Base-by-base conservation (phyloP, 2,888 invertebrate genomes). In the Zygaena filipendulae region DNA sequence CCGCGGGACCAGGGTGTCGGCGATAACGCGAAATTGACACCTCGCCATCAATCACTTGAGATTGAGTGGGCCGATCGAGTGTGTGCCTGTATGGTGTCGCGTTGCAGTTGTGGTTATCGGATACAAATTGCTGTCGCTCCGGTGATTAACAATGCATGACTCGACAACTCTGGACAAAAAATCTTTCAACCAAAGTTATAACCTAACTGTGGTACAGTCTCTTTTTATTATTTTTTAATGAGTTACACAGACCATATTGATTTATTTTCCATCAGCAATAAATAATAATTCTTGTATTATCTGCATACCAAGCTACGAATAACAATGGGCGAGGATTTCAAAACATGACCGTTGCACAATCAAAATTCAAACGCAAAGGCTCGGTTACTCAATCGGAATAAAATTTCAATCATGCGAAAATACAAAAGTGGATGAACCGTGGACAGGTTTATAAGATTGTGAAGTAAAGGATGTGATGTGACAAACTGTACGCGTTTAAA, bases 61-160 rank as follows among this genome's bases (percentile, higher is more conserved):
- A 56, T 50, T 45, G 67, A 64, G 66, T 66, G 64, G 59, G 59
- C 52, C 47, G 59, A 52, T 49, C 49, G 49, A 51, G 52, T n/a
- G n/a, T n/a, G n/a, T n/a, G n/a, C n/a, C n/a, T n/a, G n/a, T 47
- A 49, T 45, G 53, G 66, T 66, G 56, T 72, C 66, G 58, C 51
- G 56, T 68, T 69, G 59, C 69, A 63, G 52, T 66, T 67, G 71
- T 52, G 71, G 71, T 66, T 68, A 69, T 71, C 59, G 53, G 49
- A 48, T 60, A 68, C 71, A 74, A 72, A 72, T 69, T 68, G 66
- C 54, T 59, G 61, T 68, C 67, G 56, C 47, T 45, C 47, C 48
- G 52, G 52, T 64, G 59, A 67, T 70, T 61, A 67, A 67, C 58
- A 56, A 54, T 53, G 49, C 49, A 52, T 40, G 39, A 46, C 42